Base-by-base conservation (phyloP, 2,113 vertebrate species). In the Ammospiza caudacuta region DNA sequence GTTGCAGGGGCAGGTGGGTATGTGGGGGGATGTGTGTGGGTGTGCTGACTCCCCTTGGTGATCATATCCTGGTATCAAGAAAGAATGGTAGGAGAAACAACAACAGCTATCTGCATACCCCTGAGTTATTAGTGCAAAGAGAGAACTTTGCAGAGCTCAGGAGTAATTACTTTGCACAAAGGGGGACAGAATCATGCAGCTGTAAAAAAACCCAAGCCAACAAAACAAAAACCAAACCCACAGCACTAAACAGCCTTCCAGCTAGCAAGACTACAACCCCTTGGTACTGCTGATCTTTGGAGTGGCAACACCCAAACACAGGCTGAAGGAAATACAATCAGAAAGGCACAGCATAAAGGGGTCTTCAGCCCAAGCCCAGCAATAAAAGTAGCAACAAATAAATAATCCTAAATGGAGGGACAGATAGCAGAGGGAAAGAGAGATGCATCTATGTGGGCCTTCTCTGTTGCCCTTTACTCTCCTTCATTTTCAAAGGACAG, bases 391-490 rank as follows among this genome's bases (percentile, higher is more conserved):
- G 18, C 21, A 83, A 73, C 51, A 87, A 92, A 62, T 62, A 62
- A 78, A 52, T 73, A 68, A 85, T 63, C 25, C 41, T 49, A 44
- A 29, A 19, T 4, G 6, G 49, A 80, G 29, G 11, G 20, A 20
- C 12, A 91, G 46, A 47, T 15, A 58, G 25, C 33, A 73, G 49
- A 61, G 16, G 8, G n/a, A 70, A 78, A 72, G 21, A 46, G 7
- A 75, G 44, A 11, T 1, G 0, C 5, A 46, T 29, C n/a, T 63
- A 3, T 0, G 0, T 9, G 23, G 52, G 24, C 44, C 35, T 87
- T 37, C 20, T 64, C 66, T 67, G 27, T 12, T 62, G 23, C 47
- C 21, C 13, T 39, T 74, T 44, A 33, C 29, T 37, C 19, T 62
- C 73, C 18, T 64, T 69, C 46, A 33, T 58, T 86, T 80, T 49